These are phyloP conservation scores for Romanogobio albipinnatus DNA, from an alignment of 2,113 vertebrate genomes.

Conservation along the genomic window DNA sequence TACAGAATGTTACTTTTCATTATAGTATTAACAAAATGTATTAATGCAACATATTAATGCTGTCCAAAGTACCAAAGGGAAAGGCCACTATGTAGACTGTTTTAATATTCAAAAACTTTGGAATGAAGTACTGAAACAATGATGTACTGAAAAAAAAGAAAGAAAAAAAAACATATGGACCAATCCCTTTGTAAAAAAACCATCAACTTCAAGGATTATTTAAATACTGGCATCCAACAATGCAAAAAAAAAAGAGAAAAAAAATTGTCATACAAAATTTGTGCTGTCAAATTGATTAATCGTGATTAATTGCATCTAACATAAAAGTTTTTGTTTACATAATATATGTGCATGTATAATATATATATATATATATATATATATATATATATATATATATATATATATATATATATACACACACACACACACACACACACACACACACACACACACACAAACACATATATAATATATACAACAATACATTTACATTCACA, in stretches of 20 bases:
- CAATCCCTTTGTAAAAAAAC: neutral
- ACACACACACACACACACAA: too few relatives aligned
- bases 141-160: neutral
- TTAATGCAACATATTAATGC: slow-evolving; percentile 4
- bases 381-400: too few relatives aligned
- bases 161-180: neutral
- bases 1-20: slow-evolving; percentile 40
- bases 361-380: too few relatives aligned
- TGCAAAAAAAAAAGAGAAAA: neutral
- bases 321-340: too few relatives aligned
- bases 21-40: slow-evolving; percentile 22
- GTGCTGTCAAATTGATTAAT: too few relatives aligned
- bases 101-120: neutral
- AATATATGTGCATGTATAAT: too few relatives aligned
- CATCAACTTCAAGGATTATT: neutral
- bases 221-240: neutral
- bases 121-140: slow-evolving; percentile 14
- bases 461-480: too few relatives aligned
- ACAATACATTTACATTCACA: too few relatives aligned
- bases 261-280: neutral
- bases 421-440: too few relatives aligned
- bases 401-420: too few relatives aligned
- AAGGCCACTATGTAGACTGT: slow-evolving; percentile 1
- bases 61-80: neutral
- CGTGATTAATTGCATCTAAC: too few relatives aligned